Conservation (phyloP, 2,797 vertebrate genomes). For the Phalloptychus januarius region DNA sequence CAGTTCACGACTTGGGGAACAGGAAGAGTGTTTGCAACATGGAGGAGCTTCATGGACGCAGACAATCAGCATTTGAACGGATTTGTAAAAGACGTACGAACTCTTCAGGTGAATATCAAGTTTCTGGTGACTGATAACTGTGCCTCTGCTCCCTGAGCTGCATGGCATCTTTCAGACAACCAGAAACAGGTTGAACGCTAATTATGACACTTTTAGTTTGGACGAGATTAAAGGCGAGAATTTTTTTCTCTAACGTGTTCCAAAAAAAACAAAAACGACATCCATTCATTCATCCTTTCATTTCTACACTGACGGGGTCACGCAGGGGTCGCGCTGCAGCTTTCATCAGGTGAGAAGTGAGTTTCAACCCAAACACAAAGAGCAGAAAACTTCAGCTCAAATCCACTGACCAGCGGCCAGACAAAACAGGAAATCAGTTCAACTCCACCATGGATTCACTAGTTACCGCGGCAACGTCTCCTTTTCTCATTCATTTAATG, state of each 20-base stretch:
- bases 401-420: too few species aligned
- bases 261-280: not conserved
- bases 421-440: too few species aligned
- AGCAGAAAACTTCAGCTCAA: not conserved
- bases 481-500: too few species aligned
- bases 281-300: not conserved
- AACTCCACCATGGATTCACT: too few species aligned
- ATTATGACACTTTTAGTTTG: not conserved
- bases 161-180: constrained; percentile 22
- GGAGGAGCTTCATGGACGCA: too few species aligned
- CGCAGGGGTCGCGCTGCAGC: not conserved
- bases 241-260: not conserved
- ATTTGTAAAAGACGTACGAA: too few species aligned
- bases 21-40: too few species aligned
- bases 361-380: not conserved
- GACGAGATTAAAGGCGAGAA: not conserved
- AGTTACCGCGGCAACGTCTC: too few species aligned
- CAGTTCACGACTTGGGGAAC: too few species aligned
- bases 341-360: not conserved
- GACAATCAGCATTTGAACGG: too few species aligned
- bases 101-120: too few species aligned
- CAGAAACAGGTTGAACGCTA: not conserved
- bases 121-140: not conserved
- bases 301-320: not conserved
- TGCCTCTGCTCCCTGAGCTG: constrained; percentile 23